Evolutionary conservation across 2,888 invertebrate species (phyloP).

Genomic region (Podabrus alpinus): DNA sequence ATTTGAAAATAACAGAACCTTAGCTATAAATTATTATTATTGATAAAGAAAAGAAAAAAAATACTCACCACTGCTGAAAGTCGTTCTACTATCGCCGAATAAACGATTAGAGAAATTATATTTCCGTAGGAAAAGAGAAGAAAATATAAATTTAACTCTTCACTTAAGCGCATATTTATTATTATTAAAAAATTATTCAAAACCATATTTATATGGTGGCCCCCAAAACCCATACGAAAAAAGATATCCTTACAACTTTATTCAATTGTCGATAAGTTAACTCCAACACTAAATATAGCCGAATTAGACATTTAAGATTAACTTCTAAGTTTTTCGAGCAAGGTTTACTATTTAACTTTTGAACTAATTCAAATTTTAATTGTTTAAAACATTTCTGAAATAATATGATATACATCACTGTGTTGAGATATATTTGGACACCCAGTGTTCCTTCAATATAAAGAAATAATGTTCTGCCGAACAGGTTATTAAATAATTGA

Average conservation of each 20-base stretch:
- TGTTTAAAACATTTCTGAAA: neutral
- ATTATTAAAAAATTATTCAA: neutral
- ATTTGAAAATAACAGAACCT: no score
- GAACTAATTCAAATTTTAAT: neutral
- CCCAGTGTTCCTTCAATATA: neutral
- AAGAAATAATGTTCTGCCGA: neutral
- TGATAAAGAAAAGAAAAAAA: no score
- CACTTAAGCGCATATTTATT: neutral
- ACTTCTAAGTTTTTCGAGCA: neutral
- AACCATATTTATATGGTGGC: neutral
- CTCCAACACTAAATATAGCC: neutral
- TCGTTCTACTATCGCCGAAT: neutral
- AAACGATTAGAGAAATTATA: neutral
- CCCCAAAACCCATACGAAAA: neutral
- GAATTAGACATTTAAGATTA: neutral
- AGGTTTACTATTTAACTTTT: neutral
- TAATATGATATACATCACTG: neutral
- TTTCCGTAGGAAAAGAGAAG: neutral
- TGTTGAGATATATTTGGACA: neutral
- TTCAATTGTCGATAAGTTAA: constrained; percentile 1
- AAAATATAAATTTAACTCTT: neutral
- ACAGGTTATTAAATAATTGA: neutral
- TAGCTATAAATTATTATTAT: no score
- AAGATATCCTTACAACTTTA: neutral
- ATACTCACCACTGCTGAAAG: neutral